These are phyloP conservation scores for Mandrillus leucophaeus DNA, from an alignment of 2,113 vertebrate genomes.

Conservation along the genomic window DNA sequence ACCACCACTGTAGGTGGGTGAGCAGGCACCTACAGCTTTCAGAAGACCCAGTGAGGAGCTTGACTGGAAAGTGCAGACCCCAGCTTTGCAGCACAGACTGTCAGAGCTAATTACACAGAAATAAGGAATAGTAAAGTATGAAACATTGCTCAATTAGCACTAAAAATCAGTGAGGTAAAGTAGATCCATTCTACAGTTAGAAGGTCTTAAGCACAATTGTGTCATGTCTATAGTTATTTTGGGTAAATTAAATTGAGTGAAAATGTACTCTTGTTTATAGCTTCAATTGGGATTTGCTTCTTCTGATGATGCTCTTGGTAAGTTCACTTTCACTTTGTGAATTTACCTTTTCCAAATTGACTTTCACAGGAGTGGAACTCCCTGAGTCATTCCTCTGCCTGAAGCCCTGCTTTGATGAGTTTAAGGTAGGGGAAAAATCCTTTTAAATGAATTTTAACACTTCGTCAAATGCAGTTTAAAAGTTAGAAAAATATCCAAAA, in stretches of 20 bases:
- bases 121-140: neutral
- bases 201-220: neutral
- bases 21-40: neutral
- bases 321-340: neutral
- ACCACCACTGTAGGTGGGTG: neutral
- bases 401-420: conserved; percentile 45
- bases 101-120: neutral
- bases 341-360: conserved; percentile 48
- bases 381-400: conserved; percentile 27
- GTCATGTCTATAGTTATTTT: neutral
- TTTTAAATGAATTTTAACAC: conserved; percentile 60
- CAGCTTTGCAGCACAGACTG: neutral
- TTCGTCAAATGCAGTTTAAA: conserved; percentile 61
- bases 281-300: neutral
- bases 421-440: neutral
- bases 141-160: neutral
- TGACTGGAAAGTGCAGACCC: neutral
- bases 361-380: neutral
- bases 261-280: neutral
- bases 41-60: neutral
- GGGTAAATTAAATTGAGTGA: neutral
- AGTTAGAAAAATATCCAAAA: conserved; percentile 60
- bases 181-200: neutral
- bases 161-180: neutral
- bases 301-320: neutral